Conservation (phyloP, 2,888 invertebrate species). For the Caenorhabditis sp. region DNA sequence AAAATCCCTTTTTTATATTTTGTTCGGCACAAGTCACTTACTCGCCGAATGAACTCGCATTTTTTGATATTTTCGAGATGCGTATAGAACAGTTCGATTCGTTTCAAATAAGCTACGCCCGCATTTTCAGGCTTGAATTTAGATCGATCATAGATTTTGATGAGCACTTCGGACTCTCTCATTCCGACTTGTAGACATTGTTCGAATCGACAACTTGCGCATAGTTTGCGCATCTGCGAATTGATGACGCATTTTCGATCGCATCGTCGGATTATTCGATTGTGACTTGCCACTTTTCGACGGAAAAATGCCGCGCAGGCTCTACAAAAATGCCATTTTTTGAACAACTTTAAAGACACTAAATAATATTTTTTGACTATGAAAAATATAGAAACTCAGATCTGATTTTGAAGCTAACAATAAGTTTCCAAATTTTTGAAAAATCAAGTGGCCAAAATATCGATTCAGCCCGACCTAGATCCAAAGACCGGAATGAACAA, state of each 20-base stretch:
- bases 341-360: not conserved
- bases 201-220: slow-evolving; percentile 34
- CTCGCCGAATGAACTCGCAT: not conserved
- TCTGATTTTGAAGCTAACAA: too few relatives aligned
- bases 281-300: slow-evolving; percentile 27
- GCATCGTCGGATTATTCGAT: slow-evolving; percentile 21
- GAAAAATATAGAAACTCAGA: too few relatives aligned
- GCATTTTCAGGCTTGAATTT: not conserved
- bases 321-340: slow-evolving; percentile 9
- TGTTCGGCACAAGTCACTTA: too few relatives aligned
- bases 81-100: not conserved
- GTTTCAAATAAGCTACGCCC: not conserved
- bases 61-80: not conserved
- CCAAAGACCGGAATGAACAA: not conserved
- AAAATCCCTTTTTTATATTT: too few relatives aligned
- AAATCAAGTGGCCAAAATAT: too few relatives aligned
- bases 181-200: slow-evolving; percentile 33
- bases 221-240: slow-evolving; percentile 24
- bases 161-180: slow-evolving; percentile 12
- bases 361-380: too few relatives aligned
- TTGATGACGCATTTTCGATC: slow-evolving; percentile 26
- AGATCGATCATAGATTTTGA: not conserved
- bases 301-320: slow-evolving; percentile 39
- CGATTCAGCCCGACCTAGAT: too few relatives aligned
- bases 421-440: too few relatives aligned